Percentiles rank a stretch among this genome's conserved stretches.
Conservation (phyloP, 2,797 vertebrate genomes). For the Furcifer pardalis region DNA sequence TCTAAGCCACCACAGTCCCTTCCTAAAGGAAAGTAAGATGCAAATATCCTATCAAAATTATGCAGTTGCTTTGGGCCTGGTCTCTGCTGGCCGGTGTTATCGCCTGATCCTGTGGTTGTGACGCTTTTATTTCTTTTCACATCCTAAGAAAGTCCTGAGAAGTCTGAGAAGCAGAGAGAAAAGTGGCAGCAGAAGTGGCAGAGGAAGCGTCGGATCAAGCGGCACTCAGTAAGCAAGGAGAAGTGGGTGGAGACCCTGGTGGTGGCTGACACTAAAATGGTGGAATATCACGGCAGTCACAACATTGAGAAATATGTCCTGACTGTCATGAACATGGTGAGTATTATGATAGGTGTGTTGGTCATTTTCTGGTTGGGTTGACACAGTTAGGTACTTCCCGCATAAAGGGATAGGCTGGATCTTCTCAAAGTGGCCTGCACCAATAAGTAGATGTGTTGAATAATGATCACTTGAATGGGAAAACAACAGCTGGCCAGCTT, state of each 20-base stretch:
- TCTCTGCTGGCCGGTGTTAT: no score
- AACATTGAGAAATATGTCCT: slow-evolving; percentile 90
- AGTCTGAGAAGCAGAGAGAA: slow-evolving; percentile 78
- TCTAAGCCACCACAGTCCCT: no score
- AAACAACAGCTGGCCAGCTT: no score
- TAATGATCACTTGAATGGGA: neutral
- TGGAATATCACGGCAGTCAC: slow-evolving; percentile 88
- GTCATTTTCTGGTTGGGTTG: accelerated
- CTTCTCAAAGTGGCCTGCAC: neutral
- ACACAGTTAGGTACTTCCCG: neutral
- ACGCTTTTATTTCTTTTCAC: slow-evolving; percentile 53
- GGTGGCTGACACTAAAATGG: slow-evolving; percentile 95
- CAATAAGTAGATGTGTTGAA: neutral
- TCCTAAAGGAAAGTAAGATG: no score
- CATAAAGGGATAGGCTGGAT: neutral
- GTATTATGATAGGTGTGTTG: slow-evolving; percentile 51
- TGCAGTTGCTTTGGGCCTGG: neutral
- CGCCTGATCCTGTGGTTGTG: neutral
- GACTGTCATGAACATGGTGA: slow-evolving; percentile 97
- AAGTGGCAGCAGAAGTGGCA: slow-evolving; percentile 81
- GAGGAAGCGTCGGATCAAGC: slow-evolving; percentile 73
- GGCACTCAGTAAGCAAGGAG: slow-evolving; percentile 91
- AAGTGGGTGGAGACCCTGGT: slow-evolving; percentile 98
- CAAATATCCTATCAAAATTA: neutral
- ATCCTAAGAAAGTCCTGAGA: slow-evolving; percentile 60